Percentiles rank a stretch among this genome's conserved stretches.
phyloP scores from a whole-genome alignment of 2,797 vertebrate species.

The Heteromormyrus szaboi region DNA sequence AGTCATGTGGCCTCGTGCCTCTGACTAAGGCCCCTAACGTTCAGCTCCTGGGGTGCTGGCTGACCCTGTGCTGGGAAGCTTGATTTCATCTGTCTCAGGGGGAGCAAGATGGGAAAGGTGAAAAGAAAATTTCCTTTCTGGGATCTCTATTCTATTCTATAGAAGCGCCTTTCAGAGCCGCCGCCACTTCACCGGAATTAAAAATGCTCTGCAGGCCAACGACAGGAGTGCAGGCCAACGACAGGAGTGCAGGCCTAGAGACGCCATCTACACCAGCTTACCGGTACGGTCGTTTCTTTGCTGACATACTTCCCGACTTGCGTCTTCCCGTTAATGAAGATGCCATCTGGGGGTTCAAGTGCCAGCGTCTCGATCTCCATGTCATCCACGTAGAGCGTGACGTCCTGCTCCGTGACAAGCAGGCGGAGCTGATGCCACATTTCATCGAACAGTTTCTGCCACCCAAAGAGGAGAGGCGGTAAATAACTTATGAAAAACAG shows the following conservation, averaged over 20 bases:
- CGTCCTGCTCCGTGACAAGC: constrained; percentile 83
- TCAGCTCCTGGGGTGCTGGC: background rate
- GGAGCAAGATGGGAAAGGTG: background rate
- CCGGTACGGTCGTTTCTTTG: constrained; percentile 91
- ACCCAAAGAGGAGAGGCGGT: constrained; percentile 24
- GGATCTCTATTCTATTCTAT: background rate
- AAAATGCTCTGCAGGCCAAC: background rate
- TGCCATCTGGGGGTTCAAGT: constrained; percentile 80
- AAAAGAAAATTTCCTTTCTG: background rate
- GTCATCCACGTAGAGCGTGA: constrained; percentile 85
- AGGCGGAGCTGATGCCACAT: constrained; percentile 90
- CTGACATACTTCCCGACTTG: constrained; percentile 93
- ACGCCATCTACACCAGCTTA: constrained; percentile 49
- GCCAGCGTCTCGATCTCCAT: constrained; percentile 74
- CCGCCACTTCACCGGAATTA: background rate
- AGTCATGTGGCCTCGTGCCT: background rate
- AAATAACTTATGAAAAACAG: background rate
- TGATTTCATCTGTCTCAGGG: background rate
- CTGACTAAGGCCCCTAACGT: background rate
- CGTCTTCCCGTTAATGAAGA: constrained; percentile 90
- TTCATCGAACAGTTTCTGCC: constrained; percentile 83
- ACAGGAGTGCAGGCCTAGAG: background rate
- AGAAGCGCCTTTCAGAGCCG: background rate
- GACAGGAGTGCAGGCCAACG: background rate
- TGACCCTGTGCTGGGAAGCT: background rate